Evolutionary conservation across 2,888 invertebrate species (phyloP).

Genomic region (Drosophila subsilvestris): DNA sequence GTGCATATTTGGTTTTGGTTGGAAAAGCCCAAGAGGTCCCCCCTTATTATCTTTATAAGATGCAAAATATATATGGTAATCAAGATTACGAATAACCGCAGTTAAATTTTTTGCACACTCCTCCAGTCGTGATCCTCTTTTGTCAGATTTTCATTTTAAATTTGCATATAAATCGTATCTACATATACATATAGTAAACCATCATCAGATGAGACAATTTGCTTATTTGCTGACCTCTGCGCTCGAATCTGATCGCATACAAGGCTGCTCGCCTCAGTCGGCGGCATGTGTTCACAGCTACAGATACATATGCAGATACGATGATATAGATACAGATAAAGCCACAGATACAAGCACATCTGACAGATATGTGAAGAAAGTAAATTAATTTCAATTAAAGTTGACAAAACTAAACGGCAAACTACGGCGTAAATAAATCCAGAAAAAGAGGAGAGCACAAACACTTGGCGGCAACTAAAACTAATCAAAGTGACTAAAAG

Average conservation of each 20-base stretch:
- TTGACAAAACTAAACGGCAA: constrained; percentile 71
- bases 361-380: constrained; percentile 68
- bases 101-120: constrained; percentile 28
- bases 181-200: constrained; percentile 46
- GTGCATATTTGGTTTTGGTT: constrained; percentile 26
- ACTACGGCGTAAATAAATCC: constrained; percentile 76
- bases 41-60: constrained; percentile 10
- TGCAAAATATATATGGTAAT: constrained; percentile 27
- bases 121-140: constrained; percentile 16
- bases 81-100: not conserved
- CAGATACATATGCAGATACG: constrained; percentile 24
- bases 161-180: constrained; percentile 31
- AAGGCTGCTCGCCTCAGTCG: constrained; percentile 71
- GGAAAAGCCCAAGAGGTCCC: constrained; percentile 38
- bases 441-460: constrained; percentile 55
- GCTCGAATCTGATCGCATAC: constrained; percentile 82
- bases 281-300: constrained; percentile 50
- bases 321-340: constrained; percentile 33
- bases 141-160: constrained; percentile 6
- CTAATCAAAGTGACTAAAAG: constrained; percentile 43
- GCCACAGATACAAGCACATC: constrained; percentile 28
- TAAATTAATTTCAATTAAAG: constrained; percentile 80
- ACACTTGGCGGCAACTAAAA: constrained; percentile 50
- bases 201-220: constrained; percentile 72
- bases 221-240: constrained; percentile 81